These are phyloP conservation scores for Antheraea mylitta DNA, from an alignment of 1,140 invertebrate genomes.

Conservation along the genomic window DNA sequence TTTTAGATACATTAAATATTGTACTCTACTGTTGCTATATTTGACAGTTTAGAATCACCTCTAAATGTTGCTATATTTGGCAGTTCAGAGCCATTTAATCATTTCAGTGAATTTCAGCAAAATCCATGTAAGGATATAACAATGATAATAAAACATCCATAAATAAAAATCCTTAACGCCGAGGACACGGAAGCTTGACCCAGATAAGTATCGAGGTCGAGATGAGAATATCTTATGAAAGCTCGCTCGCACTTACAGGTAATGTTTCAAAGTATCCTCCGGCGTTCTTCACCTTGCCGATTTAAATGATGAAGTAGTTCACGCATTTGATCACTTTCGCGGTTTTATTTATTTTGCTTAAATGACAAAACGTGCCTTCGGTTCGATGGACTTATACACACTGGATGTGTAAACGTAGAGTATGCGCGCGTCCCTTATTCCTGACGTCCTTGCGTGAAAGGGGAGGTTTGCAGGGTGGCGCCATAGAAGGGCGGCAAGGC, in stretches of 20 bases:
- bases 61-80: too few species aligned
- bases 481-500: constrained; percentile 60
- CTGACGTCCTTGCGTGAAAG: constrained; percentile 64
- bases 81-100: too few species aligned
- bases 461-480: constrained; percentile 69
- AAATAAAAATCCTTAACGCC: constrained; percentile 49
- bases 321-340: constrained; percentile 43
- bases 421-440: constrained; percentile 73
- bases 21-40: too few species aligned
- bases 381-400: constrained; percentile 47
- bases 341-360: constrained; percentile 28
- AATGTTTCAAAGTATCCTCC: constrained; percentile 56
- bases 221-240: constrained; percentile 22
- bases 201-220: constrained; percentile 36
- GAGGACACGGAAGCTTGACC: constrained; percentile 69
- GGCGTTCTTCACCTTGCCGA: constrained; percentile 31
- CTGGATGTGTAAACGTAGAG: constrained; percentile 44
- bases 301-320: constrained; percentile 28
- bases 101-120: not conserved
- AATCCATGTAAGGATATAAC: not conserved
- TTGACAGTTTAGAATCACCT: too few species aligned
- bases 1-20: too few species aligned
- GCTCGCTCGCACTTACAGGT: constrained; percentile 66
- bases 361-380: constrained; percentile 46
- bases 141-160: constrained; percentile 37